Conservation (phyloP, 2,797 vertebrate genomes). For the Phalloptychus januarius region DNA sequence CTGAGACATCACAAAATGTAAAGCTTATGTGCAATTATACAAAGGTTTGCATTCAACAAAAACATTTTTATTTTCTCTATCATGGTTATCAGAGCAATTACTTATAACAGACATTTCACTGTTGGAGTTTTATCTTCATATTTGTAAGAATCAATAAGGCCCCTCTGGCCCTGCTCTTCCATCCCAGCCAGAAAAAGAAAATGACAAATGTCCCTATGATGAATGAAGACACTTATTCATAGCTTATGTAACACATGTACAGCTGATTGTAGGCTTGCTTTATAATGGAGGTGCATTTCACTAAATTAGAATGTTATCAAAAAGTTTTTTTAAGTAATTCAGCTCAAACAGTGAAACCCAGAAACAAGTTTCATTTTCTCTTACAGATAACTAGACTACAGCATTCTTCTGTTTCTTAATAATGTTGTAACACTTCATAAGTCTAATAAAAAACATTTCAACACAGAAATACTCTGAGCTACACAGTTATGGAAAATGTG, state of each 20-base stretch:
- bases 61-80: slow-evolving; percentile 49
- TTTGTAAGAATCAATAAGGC: slow-evolving; percentile 79
- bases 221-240: slow-evolving; percentile 65
- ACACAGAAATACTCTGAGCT: background rate
- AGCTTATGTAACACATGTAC: slow-evolving; percentile 57
- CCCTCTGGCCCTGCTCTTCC: slow-evolving; percentile 65
- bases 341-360: background rate
- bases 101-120: slow-evolving; percentile 77
- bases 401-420: background rate
- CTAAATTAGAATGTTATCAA: background rate
- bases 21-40: slow-evolving; percentile 12
- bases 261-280: slow-evolving; percentile 59
- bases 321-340: background rate
- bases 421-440: background rate
- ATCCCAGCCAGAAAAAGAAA: slow-evolving; percentile 58
- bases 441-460: background rate
- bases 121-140: slow-evolving; percentile 67
- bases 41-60: slow-evolving; percentile 39
- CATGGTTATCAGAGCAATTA: slow-evolving; percentile 85
- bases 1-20: background rate
- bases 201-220: slow-evolving; percentile 77
- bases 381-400: background rate
- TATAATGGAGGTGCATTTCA: slow-evolving; percentile 26
- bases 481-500: background rate
- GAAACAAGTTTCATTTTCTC: background rate